Conservation (phyloP, 2,797 vertebrate species). For the Falco naumanni region DNA sequence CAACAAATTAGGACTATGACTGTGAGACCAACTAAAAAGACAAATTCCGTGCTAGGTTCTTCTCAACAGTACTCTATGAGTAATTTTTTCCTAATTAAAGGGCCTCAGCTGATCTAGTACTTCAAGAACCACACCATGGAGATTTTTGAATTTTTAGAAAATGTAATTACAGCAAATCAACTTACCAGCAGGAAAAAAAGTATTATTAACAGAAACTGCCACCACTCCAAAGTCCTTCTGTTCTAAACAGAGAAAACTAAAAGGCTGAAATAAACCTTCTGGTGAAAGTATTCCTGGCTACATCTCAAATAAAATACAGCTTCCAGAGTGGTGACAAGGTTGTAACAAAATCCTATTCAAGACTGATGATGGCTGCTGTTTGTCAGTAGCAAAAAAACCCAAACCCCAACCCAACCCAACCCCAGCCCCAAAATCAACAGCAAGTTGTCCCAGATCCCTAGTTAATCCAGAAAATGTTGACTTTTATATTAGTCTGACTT, state of each 20-base stretch:
- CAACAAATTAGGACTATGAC: background rate
- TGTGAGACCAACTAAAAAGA: background rate
- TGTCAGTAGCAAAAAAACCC: background rate
- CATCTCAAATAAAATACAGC: background rate
- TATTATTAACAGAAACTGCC: background rate
- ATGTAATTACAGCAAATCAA: background rate
- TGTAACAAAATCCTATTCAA: background rate
- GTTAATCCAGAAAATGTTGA: background rate
- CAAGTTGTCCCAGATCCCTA: background rate
- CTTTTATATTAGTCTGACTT: background rate
- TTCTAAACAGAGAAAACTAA: background rate
- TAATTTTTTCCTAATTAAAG: background rate
- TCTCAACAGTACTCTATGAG: background rate
- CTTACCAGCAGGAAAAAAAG: background rate
- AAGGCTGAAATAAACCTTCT: background rate
- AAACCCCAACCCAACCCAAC: no score
- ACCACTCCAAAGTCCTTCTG: background rate
- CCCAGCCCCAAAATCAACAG: background rate
- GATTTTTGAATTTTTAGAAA: background rate
- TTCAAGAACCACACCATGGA: background rate
- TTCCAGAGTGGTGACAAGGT: background rate
- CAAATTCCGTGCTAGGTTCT: background rate
- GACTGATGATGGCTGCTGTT: background rate
- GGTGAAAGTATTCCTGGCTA: background rate
- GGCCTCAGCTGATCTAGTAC: background rate